Conservation (phyloP, 37 sponge, comb jelly and placozoan species). For the Lycopodina hypogea region DNA sequence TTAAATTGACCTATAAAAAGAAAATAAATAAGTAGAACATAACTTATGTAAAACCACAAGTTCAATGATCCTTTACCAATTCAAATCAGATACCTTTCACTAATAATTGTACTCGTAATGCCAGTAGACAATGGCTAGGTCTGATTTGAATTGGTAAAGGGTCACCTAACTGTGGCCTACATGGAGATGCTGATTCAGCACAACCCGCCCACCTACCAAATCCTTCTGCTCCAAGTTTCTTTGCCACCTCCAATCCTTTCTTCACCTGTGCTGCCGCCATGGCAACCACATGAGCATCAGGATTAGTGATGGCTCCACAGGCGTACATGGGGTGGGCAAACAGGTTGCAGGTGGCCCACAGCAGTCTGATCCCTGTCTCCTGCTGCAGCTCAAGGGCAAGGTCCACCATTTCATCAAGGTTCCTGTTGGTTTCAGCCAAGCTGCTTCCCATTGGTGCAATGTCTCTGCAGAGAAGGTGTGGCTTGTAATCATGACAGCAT, state of each 20-base stretch:
- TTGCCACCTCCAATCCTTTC: conserved; percentile 61
- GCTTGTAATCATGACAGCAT: too few relatives aligned
- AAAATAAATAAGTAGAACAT: too few relatives aligned
- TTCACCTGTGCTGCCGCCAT: conserved; percentile 73
- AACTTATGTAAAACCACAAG: too few relatives aligned
- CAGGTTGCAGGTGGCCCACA: conserved; percentile 68
- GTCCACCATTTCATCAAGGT: conserved; percentile 63
- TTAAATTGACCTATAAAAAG: too few relatives aligned
- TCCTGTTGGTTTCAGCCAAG: conserved; percentile 39
- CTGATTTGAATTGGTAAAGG: too few relatives aligned
- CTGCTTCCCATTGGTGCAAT: conserved; percentile 56
- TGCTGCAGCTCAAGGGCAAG: conserved; percentile 56
- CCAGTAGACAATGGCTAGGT: too few relatives aligned
- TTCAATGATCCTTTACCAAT: too few relatives aligned
- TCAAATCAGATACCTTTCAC: too few relatives aligned
- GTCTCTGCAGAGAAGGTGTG: conserved; percentile 39
- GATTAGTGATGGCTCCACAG: conserved; percentile 62
- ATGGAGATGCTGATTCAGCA: background rate
- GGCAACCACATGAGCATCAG: conserved; percentile 66
- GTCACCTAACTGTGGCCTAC: background rate
- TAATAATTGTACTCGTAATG: too few relatives aligned
- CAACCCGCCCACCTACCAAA: conserved; percentile 40
- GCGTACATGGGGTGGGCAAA: conserved; percentile 65
- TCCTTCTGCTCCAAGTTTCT: conserved; percentile 64
- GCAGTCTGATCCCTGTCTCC: conserved; percentile 53